A percentile compares a stretch with the other conserved stretches of the same genome.
phyloP scores from a whole-genome alignment of 2,888 invertebrate species.

The Hoplodrina blanda region DNA sequence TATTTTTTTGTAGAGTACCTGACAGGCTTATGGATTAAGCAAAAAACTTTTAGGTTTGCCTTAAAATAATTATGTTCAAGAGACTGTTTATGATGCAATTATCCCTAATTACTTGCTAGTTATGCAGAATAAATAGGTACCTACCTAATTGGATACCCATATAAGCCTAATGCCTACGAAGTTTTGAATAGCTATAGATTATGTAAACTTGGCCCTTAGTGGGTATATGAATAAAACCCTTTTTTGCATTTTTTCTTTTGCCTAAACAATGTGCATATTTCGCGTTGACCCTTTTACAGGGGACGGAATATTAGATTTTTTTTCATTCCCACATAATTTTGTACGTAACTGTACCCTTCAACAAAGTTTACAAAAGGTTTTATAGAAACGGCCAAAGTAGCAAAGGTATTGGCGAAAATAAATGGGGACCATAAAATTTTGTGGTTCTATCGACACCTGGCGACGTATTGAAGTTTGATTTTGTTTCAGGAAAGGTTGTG shows the following conservation, averaged over 20 bases:
- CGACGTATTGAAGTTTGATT: conserved; percentile 48
- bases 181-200: conserved; percentile 2
- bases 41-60: too few species aligned
- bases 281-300: conserved; percentile 75
- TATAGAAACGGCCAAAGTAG: conserved; percentile 27
- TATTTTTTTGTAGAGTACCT: too few species aligned
- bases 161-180: background rate
- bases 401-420: conserved; percentile 37
- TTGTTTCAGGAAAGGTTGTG: conserved; percentile 21
- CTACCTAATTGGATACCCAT: background rate
- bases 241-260: conserved; percentile 57
- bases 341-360: conserved; percentile 18
- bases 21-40: too few species aligned
- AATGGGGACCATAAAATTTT: conserved; percentile 52
- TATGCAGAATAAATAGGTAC: background rate
- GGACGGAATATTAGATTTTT: conserved; percentile 74
- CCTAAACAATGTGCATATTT: conserved; percentile 78
- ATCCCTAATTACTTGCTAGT: background rate
- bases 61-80: too few species aligned
- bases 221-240: conserved; percentile 26
- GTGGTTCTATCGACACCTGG: conserved; percentile 46
- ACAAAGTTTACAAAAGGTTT: conserved; percentile 49
- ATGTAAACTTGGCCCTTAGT: conserved; percentile 9
- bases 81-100: too few species aligned
- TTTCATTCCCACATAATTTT: conserved; percentile 55